Percentiles rank a stretch among this genome's conserved stretches.
Conservation (phyloP, 2,888 invertebrate species). For the Phrixothrix hirtus region DNA sequence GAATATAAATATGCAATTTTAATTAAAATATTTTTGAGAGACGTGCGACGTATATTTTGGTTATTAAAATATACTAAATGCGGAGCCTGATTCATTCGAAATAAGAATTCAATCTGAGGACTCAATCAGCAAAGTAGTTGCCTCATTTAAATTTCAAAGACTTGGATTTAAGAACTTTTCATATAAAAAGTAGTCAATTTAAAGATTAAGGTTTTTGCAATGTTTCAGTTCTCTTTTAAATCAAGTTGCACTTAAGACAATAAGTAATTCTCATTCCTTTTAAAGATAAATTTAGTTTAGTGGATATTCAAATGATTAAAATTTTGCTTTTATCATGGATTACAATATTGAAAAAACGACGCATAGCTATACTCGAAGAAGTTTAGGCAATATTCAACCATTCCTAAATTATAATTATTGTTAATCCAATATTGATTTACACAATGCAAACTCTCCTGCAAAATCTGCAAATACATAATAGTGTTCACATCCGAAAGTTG, state of each 20-base stretch:
- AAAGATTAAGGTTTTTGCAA: constrained; percentile 26
- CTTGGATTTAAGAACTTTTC: constrained; percentile 19
- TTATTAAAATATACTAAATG: no score
- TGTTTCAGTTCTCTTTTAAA: constrained; percentile 24
- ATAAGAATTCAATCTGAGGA: constrained; percentile 17
- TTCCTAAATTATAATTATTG: no score
- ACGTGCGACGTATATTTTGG: no score
- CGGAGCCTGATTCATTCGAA: constrained; percentile 10
- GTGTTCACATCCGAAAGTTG: no score
- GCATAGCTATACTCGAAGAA: no score
- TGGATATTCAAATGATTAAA: constrained; percentile 3
- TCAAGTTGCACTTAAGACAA: constrained; percentile 22
- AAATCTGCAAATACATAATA: no score
- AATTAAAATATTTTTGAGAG: no score
- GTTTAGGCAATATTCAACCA: no score
- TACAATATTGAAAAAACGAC: no score
- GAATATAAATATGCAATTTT: no score
- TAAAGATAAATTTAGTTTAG: constrained; percentile 17
- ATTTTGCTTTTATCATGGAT: background rate
- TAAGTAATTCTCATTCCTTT: constrained; percentile 27
- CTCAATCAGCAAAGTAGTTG: constrained; percentile 25
- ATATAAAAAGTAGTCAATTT: constrained; percentile 29
- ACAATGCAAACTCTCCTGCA: no score
- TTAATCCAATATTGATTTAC: no score
- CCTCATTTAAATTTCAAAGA: constrained; percentile 26